phyloP scores from a whole-genome alignment of 2,888 invertebrate genomes.

The Heteromurus nitidus region DNA sequence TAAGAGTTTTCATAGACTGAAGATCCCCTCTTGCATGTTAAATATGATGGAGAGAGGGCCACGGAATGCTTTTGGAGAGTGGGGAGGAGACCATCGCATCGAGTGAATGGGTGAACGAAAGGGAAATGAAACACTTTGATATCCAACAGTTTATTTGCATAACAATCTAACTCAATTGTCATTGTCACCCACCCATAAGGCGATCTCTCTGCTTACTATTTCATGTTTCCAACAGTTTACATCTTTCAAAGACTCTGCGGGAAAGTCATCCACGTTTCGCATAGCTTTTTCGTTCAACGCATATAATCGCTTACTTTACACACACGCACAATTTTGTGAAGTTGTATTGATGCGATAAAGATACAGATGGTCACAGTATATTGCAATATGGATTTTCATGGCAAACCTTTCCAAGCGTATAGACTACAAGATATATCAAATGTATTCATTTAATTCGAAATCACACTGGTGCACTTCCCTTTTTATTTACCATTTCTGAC shows the following conservation, averaged over 20 bases:
- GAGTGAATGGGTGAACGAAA: slow-evolving; percentile 16
- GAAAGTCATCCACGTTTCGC: slow-evolving; percentile 10
- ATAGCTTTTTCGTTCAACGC: neutral
- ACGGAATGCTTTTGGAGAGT: slow-evolving; percentile 10
- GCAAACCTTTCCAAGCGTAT: too few relatives aligned
- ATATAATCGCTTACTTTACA: neutral
- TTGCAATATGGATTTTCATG: too few relatives aligned
- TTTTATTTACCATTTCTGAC: too few relatives aligned
- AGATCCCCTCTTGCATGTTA: slow-evolving; percentile 15
- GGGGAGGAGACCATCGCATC: neutral
- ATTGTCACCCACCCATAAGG: slow-evolving; percentile 70
- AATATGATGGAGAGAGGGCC: slow-evolving; percentile 15
- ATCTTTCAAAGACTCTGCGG: neutral
- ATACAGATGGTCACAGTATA: slow-evolving; percentile 33
- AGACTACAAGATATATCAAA: too few relatives aligned
- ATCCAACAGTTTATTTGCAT: slow-evolving; percentile 70
- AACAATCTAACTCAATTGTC: slow-evolving; percentile 71
- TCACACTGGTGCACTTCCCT: too few relatives aligned
- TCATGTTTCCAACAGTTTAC: slow-evolving; percentile 29
- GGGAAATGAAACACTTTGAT: slow-evolving; percentile 56
- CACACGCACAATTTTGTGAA: too few relatives aligned
- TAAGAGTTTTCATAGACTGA: neutral
- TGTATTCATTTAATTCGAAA: too few relatives aligned
- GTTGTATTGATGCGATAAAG: too few relatives aligned
- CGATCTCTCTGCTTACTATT: slow-evolving; percentile 15